Evolutionary conservation across 1,140 invertebrate species (phyloP), one percentile per base, ranked within the genome.

Genomic region (Orchesella cincta): DNA sequence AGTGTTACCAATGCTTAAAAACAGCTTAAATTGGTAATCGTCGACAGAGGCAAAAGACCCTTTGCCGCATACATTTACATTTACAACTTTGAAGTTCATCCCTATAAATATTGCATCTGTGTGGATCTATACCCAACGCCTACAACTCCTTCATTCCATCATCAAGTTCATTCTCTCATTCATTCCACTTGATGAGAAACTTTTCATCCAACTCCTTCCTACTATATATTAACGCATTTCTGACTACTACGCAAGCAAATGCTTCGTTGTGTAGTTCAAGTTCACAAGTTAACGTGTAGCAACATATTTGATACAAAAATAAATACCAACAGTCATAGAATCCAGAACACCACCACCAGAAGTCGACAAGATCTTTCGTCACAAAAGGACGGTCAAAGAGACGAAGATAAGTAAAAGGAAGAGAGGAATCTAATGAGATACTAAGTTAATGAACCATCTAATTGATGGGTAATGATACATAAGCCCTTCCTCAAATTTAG

Each of bases 381-480:
- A 3, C 39, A 46, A 46, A 18, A 5, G 23, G 52, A 57, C 52
- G 23, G 52, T 57, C 5, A 46, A 5, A 46, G 39, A 18, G 52
- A 57, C 23, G 52, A 57, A 57, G 39, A 14, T 3, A 57, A 57
- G 39, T 18, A 46, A 23, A 23, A 57, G 52, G 34, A 67, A 46
- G 26, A 31, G 73, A 54, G 72, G 73, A 70, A 62, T 77, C 67
- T 77, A 77, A 77, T 77, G 76, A 77, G 76, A 77, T 77, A 70
- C 72, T 74, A 74, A 77, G 72, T 74, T 77, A 77, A 77, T 77
- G 76, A 77, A 77, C 72, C 76, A 74, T 77, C 76, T 77, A 77
- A 77, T 77, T 77, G 76, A 77, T 52, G 76, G 71, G 54, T 77
- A 77, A 77, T 64, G 76, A 77, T 67, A 77, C 62, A 77, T 26